phyloP scores from a whole-genome alignment of 2,797 vertebrate species.

The Hafferia zeledoni region DNA sequence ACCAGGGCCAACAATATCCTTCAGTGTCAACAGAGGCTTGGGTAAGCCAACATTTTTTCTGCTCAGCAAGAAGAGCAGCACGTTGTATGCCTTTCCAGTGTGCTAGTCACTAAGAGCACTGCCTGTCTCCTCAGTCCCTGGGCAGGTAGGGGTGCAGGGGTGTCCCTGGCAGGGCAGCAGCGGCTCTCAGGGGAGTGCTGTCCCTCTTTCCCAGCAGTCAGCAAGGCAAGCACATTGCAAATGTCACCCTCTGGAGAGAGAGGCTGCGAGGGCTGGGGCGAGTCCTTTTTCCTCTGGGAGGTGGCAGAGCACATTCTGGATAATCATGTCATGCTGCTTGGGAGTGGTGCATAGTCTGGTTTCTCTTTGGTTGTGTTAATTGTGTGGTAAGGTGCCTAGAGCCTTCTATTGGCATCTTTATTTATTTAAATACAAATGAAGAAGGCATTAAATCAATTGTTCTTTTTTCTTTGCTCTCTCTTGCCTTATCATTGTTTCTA shows the following conservation, averaged over 20 bases:
- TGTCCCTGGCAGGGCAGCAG: background rate
- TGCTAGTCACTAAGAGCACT: background rate
- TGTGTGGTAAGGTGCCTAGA: conserved; percentile 53
- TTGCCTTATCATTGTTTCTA: conserved; percentile 33
- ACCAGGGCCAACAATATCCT: background rate
- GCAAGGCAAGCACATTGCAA: background rate
- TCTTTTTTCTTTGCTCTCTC: conserved; percentile 19
- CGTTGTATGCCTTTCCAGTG: rapidly evolving
- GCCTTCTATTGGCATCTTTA: conserved; percentile 51
- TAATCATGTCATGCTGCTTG: conserved; percentile 51
- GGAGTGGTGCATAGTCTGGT: conserved; percentile 23
- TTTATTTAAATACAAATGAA: conserved; percentile 65
- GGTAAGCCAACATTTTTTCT: background rate
- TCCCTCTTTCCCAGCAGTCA: background rate
- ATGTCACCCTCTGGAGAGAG: background rate
- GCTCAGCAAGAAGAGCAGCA: background rate
- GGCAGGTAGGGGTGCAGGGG: background rate
- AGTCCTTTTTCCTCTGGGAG: conserved; percentile 6
- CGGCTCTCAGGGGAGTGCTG: rapidly evolving
- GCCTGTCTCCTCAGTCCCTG: rapidly evolving
- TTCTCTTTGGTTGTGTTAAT: conserved; percentile 51
- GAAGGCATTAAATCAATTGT: conserved; percentile 48
- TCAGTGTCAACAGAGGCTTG: background rate
- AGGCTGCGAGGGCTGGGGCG: background rate
- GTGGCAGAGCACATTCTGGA: conserved; percentile 28